Conservation (phyloP, 2,797 vertebrate species). For the Coregonus suidteri region DNA sequence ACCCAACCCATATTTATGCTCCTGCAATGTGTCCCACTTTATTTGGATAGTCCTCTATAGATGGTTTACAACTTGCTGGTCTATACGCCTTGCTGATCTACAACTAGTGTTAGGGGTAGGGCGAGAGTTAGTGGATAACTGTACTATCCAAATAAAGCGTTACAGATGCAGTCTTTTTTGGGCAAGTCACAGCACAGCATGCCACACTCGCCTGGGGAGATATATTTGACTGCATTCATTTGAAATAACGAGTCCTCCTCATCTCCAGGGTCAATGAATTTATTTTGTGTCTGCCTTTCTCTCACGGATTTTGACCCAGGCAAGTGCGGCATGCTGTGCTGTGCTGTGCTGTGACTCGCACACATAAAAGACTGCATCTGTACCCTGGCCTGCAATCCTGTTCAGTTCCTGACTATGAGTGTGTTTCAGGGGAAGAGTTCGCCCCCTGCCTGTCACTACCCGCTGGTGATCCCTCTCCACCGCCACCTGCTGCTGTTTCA, state of each 20-base stretch:
- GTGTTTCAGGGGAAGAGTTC: slow-evolving; percentile 61
- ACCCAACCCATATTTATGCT: background rate
- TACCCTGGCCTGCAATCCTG: slow-evolving; percentile 19
- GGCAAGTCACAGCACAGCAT: background rate
- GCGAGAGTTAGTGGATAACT: background rate
- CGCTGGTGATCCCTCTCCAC: slow-evolving; percentile 77
- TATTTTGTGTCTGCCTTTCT: background rate
- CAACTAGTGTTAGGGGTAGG: background rate
- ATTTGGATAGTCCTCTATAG: background rate
- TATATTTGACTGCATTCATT: background rate
- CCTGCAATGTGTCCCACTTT: background rate
- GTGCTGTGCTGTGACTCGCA: slow-evolving; percentile 10
- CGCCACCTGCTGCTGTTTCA: slow-evolving; percentile 80
- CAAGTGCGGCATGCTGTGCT: background rate
- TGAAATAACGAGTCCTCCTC: background rate
- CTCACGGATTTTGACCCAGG: slow-evolving; percentile 1
- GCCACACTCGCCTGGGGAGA: background rate
- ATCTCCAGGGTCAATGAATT: background rate
- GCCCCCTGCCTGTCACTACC: slow-evolving; percentile 75
- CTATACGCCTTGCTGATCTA: background rate
- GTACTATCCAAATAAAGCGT: background rate
- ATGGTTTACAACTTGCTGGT: background rate
- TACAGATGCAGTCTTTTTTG: background rate
- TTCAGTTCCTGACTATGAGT: slow-evolving; percentile 31
- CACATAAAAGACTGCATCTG: background rate